phyloP scores from a whole-genome alignment of 2,113 vertebrate genomes.

The Platanista minor region DNA sequence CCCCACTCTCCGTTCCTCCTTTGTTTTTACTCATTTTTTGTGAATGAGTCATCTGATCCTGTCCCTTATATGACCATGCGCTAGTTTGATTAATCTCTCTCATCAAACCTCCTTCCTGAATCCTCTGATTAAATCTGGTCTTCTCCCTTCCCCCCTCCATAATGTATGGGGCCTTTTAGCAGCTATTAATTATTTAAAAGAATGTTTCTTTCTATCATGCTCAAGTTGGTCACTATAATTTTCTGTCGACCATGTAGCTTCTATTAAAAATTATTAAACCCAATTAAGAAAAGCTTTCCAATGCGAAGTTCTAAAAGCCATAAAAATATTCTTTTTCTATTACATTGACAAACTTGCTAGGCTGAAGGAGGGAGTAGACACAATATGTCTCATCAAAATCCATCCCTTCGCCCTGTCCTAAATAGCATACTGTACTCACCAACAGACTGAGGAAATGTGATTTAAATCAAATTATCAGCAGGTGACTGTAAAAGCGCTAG shows the following conservation, averaged over 20 bases:
- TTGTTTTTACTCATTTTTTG: background rate
- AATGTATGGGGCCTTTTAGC: conserved; percentile 21
- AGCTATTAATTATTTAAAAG: conserved; percentile 50
- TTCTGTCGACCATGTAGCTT: background rate
- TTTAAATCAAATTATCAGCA: conserved; percentile 66
- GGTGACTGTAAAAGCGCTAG: conserved; percentile 27
- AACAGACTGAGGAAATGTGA: conserved; percentile 61
- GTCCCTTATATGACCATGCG: conserved; percentile 6
- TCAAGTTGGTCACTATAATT: background rate
- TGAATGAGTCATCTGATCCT: conserved; percentile 28
- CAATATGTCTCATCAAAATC: conserved; percentile 15
- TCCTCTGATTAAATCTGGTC: conserved; percentile 54
- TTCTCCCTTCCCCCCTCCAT: background rate
- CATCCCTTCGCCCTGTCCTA: conserved; percentile 10
- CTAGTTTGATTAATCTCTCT: conserved; percentile 55
- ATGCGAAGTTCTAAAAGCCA: conserved; percentile 2
- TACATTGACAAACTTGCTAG: background rate
- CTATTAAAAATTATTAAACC: conserved; percentile 23
- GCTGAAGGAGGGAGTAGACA: background rate
- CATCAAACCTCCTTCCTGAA: conserved; percentile 55
- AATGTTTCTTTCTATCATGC: background rate
- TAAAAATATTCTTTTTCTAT: background rate
- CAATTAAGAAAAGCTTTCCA: conserved; percentile 18
- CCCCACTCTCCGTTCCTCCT: background rate
- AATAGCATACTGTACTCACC: conserved; percentile 29